Percentiles rank a stretch among this genome's conserved stretches.
phyloP scores from a whole-genome alignment of 2,888 invertebrate genomes.

The Unio delphinus region DNA sequence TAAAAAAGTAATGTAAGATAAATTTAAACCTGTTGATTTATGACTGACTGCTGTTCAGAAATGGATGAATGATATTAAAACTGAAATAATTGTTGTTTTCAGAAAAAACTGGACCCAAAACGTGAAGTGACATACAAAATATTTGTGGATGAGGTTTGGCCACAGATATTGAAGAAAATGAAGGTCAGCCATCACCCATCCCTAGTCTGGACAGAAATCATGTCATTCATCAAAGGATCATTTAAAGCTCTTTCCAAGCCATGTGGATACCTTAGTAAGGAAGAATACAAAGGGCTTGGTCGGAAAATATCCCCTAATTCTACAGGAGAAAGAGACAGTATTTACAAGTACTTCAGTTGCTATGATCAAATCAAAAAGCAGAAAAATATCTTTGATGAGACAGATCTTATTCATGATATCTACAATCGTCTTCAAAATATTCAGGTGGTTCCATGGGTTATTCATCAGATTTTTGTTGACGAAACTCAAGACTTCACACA shows the following conservation, averaged over 20 bases:
- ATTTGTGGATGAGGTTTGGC: too few relatives aligned
- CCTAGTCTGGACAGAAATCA: too few relatives aligned
- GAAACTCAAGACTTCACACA: conserved; percentile 62
- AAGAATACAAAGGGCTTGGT: conserved; percentile 28
- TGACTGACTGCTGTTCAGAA: too few relatives aligned
- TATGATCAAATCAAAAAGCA: conserved; percentile 14
- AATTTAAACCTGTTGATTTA: too few relatives aligned
- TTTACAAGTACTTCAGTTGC: conserved; percentile 15
- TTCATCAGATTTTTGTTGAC: conserved; percentile 54
- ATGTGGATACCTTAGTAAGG: conserved; percentile 17
- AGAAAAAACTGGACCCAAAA: too few relatives aligned
- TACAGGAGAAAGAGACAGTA: conserved; percentile 20
- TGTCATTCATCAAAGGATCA: too few relatives aligned
- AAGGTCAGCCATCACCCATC: too few relatives aligned
- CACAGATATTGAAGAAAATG: too few relatives aligned
- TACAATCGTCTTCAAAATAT: conserved; percentile 15
- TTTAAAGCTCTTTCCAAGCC: not conserved
- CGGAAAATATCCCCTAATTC: conserved; percentile 35
- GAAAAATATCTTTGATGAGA: conserved; percentile 29
- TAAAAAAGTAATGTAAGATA: too few relatives aligned
- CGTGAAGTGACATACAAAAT: too few relatives aligned
- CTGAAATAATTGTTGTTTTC: too few relatives aligned
- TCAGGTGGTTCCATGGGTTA: conserved; percentile 14
- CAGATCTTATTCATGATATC: conserved; percentile 27
- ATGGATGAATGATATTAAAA: too few relatives aligned